phyloP scores from a whole-genome alignment of 2,797 vertebrate species.

The Hozukius guyotensis region DNA sequence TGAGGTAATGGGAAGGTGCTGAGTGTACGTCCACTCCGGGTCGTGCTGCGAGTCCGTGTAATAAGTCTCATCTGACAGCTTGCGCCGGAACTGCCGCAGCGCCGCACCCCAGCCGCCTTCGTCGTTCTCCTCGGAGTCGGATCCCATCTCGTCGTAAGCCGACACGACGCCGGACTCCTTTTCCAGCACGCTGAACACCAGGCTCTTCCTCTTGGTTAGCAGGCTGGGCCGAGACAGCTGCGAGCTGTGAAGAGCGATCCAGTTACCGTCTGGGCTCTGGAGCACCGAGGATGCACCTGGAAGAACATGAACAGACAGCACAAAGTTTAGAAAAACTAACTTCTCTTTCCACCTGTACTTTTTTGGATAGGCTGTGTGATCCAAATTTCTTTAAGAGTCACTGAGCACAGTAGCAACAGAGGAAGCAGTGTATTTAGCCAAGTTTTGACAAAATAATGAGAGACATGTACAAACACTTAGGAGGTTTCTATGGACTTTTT shows the following conservation, averaged over 20 bases:
- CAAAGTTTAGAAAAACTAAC: not conserved
- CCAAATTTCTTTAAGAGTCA: not conserved
- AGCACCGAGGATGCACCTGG: slow-evolving; percentile 87
- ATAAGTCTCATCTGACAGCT: slow-evolving; percentile 83
- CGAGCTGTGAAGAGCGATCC: slow-evolving; percentile 91
- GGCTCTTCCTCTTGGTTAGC: slow-evolving; percentile 92
- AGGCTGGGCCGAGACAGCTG: slow-evolving; percentile 85
- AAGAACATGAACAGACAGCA: slow-evolving; percentile 26
- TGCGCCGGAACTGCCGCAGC: slow-evolving; percentile 73
- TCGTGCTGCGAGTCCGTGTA: slow-evolving; percentile 84
- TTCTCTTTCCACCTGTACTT: not conserved
- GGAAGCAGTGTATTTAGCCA: not conserved
- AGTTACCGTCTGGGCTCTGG: slow-evolving; percentile 95
- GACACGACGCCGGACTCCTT: slow-evolving; percentile 90
- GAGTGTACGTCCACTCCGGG: slow-evolving; percentile 84
- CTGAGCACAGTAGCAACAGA: not conserved
- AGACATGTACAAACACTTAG: not conserved
- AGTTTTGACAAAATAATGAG: not conserved
- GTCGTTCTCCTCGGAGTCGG: slow-evolving; percentile 89
- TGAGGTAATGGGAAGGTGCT: slow-evolving; percentile 84
- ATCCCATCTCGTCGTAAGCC: slow-evolving; percentile 93
- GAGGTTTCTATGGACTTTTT: not conserved
- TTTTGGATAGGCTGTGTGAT: not conserved
- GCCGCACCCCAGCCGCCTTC: slow-evolving; percentile 83
- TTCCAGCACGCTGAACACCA: slow-evolving; percentile 89